Percentiles rank a stretch among this genome's conserved stretches.
Conservation (phyloP, 2,888 invertebrate genomes). For the Protodeltote pygarga region DNA sequence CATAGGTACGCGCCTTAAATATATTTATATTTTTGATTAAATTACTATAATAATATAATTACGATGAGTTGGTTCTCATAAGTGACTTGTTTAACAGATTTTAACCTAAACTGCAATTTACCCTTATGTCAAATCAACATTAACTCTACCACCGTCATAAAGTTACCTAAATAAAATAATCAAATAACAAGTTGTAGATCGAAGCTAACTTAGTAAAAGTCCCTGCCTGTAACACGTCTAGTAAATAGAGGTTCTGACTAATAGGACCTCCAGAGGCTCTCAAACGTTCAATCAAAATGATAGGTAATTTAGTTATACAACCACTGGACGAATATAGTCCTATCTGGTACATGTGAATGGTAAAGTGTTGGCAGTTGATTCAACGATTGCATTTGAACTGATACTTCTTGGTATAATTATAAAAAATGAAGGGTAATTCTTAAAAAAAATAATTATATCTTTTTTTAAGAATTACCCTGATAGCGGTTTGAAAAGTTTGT, state of each 20-base stretch:
- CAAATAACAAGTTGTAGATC: conserved; percentile 25
- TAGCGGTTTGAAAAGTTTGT: too few species aligned
- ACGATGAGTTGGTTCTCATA: too few species aligned
- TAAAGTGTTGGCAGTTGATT: conserved; percentile 46
- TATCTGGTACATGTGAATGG: conserved; percentile 54
- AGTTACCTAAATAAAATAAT: conserved; percentile 35
- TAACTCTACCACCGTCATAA: too few species aligned
- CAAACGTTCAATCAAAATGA: conserved; percentile 85
- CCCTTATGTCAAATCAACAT: neutral
- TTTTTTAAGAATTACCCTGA: too few species aligned
- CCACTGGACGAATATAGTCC: conserved; percentile 77
- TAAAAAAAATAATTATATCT: too few species aligned
- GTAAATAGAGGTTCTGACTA: conserved; percentile 72
- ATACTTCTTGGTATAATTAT: too few species aligned
- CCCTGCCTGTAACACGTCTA: conserved; percentile 52
- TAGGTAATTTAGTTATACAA: conserved; percentile 83
- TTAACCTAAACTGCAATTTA: neutral
- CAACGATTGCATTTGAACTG: too few species aligned
- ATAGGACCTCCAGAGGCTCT: conserved; percentile 73
- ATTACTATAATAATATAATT: too few species aligned
- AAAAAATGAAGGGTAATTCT: too few species aligned
- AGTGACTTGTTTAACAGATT: too few species aligned
- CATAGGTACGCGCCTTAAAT: too few species aligned
- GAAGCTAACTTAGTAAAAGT: conserved; percentile 50
- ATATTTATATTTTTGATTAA: too few species aligned